Evolutionary conservation across 1,140 invertebrate species (phyloP).

Genomic region (Pentalonia nigronervosa): DNA sequence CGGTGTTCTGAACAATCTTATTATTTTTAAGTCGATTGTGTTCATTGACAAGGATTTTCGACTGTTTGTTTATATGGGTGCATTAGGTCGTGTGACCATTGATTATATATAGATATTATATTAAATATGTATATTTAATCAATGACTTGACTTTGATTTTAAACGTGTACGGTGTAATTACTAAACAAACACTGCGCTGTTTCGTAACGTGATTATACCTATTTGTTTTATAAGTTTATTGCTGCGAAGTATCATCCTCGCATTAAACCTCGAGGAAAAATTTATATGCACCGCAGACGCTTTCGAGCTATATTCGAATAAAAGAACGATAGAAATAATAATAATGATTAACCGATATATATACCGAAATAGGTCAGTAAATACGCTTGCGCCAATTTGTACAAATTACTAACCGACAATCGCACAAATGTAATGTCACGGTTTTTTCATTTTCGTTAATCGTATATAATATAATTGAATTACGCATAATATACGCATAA

Average conservation of each 20-base stretch:
- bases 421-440: background rate
- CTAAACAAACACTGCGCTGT: too few species aligned
- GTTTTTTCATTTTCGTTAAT: background rate
- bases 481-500: background rate
- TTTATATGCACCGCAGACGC: background rate
- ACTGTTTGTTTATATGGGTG: too few species aligned
- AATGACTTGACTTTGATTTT: too few species aligned
- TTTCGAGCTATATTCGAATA: background rate
- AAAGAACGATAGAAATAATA: background rate
- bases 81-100: too few species aligned
- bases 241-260: background rate
- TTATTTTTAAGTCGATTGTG: too few species aligned
- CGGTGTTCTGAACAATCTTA: too few species aligned
- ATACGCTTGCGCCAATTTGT: background rate
- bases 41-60: too few species aligned
- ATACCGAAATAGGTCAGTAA: background rate
- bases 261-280: background rate
- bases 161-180: too few species aligned
- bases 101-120: too few species aligned
- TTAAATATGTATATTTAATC: too few species aligned
- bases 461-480: background rate
- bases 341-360: background rate
- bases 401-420: background rate
- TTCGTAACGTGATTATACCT: too few species aligned
- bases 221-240: background rate